phyloP scores from a whole-genome alignment of 2,113 vertebrate species.

The Xyrauchen texanus region DNA sequence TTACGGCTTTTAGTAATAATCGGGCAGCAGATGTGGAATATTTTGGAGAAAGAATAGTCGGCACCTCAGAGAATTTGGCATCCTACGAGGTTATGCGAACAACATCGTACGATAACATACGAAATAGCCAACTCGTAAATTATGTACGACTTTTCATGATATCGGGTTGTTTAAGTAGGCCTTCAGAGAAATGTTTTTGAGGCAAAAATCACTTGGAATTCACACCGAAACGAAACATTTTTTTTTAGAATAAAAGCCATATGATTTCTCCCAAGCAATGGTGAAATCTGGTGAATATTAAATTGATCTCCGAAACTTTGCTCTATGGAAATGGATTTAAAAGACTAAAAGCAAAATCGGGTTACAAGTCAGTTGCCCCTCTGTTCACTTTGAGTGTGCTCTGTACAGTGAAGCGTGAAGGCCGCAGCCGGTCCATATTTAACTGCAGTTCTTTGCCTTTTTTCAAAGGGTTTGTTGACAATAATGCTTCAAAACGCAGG shows the following conservation, averaged over 20 bases:
- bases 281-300: too few relatives aligned
- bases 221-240: not conserved
- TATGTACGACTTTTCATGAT: too few relatives aligned
- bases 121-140: too few relatives aligned
- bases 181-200: not conserved
- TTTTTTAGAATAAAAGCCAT: not conserved
- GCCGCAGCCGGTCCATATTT: constrained; percentile 48
- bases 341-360: too few relatives aligned
- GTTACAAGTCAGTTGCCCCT: too few relatives aligned
- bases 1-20: constrained; percentile 60
- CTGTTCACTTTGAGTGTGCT: not conserved
- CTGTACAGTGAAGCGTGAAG: constrained; percentile 43
- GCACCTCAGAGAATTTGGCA: constrained; percentile 29
- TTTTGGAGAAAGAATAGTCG: constrained; percentile 59
- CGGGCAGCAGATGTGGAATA: constrained; percentile 67
- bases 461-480: constrained; percentile 55
- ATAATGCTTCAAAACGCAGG: constrained; percentile 44
- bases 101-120: constrained; percentile 38
- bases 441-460: constrained; percentile 33
- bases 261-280: too few relatives aligned
- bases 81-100: not conserved
- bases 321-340: too few relatives aligned
- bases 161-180: not conserved
- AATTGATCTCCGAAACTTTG: too few relatives aligned
- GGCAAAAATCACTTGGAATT: not conserved